Base-by-base conservation (phyloP, 1,140 invertebrate genomes). In the Polypedilum pembai region DNA sequence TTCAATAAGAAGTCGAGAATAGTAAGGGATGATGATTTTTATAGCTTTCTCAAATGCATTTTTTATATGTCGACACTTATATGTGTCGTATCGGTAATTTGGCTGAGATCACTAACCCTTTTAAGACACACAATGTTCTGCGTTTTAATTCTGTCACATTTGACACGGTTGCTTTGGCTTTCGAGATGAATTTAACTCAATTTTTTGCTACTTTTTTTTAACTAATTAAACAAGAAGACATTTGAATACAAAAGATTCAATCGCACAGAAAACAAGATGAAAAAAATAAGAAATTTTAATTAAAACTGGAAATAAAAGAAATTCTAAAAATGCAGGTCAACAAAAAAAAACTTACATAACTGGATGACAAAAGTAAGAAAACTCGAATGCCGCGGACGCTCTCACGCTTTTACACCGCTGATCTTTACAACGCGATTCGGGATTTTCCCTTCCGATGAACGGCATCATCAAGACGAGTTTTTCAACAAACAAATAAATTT, bases 231-330 rank as follows among this genome's bases (percentile, higher is more conserved):
- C 24, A 33, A 33, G 24, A 33, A 33, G 24, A 33, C 45, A 56
- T 56, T 56, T 56, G n/a, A 56, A 56, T 12, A 69, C 65, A 69
- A 69, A 69, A 69, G 65, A 69, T 69, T 69, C 20, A 69, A 69
- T 69, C 65, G 65, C 65, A 69, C 45, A 17, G 7, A 12, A 56
- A 56, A 69, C 17, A 18, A 69, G 12, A 69, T 3, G 45, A 56
- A 56, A 56, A n/a, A n/a, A n/a, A n/a, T n/a, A n/a, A 10, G 20
- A 69, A 69, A 69, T 21, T 56, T n/a, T 18, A 69, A 69, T 69
- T 69, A 18, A 69, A 69, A 56, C 45, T 69, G 65, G 20, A 21
- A 69, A 21, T 69, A 18, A 69, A 21, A 20, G 20, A 15, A 56
- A 12, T 56, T 56, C 45, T 56, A 1, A 56, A 4, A n/a, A 15